Base-by-base conservation (phyloP, 1,140 invertebrate species). In the Bombus difficillimus region DNA sequence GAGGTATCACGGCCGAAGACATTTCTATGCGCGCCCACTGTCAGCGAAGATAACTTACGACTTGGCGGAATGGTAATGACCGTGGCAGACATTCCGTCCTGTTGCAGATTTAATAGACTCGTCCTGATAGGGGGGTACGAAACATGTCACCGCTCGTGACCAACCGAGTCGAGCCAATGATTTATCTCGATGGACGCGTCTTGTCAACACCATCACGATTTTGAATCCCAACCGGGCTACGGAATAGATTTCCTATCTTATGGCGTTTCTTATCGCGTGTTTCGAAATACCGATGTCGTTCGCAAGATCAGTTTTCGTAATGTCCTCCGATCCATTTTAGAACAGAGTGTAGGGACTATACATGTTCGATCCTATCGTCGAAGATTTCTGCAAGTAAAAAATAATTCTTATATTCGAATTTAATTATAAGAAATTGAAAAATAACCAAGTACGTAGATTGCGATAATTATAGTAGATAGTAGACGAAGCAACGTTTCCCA, bases 71-170 rank as follows among this genome's bases (percentile, higher is more conserved):
- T 92, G 85, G 89, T 91, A 92, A 92, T 92, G 86, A 90, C 83
- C 79, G 79, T 88, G 86, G 81, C 68, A 85, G 88, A 85, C 88
- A 92, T 92, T 91, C 86, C 87, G 77, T 91, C 89, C 87, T 90
- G 80, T 88, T 86, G 89, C 87, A 90, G 89, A 92, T 93, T 93
- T 92, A 93, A 93, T 93, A 93, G 92, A 93, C 92, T 92, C 91
- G 91, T 93, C 89, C 86, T 90, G 88, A 92, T 92, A 91, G 86
- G 83, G 82, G 80, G 64, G 73, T 76, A 85, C 84, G 78, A 47
- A 86, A 87, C 89, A 86, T 91, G 90, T 92, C 91, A 90, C 84
- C 87, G 81, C 78, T 88, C 89, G 82, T 81, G 81, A 85, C 78
- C 78, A 81, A 77, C 74, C 79, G 77, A 64, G 69, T 66, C 28